Evolutionary conservation across 2,797 vertebrate species (phyloP), one percentile per base, ranked within the genome.

Genomic region (Nasua narica): DNA sequence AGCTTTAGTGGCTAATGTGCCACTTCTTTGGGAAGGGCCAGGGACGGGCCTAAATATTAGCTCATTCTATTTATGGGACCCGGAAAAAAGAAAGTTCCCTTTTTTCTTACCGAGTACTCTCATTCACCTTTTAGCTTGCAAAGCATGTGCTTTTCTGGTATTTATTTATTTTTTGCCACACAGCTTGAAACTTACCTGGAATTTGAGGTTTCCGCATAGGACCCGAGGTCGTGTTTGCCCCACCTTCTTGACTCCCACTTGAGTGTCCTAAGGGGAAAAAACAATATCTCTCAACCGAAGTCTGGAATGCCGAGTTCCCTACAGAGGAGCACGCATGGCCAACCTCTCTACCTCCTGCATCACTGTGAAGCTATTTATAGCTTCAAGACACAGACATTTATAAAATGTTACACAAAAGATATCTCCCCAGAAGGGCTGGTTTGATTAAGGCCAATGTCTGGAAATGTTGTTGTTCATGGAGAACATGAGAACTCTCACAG

Each of bases 121-220:
- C 67, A 27, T 12, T 54, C 50, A 70, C 60, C 14, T 56, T 84
- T 87, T 65, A 81, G 16, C 35, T 89, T 93, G 35, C 35, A 14
- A 48, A 82, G 29, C 40, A 40, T 16, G 25, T 32, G 12, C 35
- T 56, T 72, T 88, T 74, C 32, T 48, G 2, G 25, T 37, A 14
- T n/a, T 56, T 77, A 85, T 74, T 46, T 48, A 10, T 79, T 35
- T 16, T 60, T 76, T 18, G 29, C 14, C 54, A 65, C 52, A 48
- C 5, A 37, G 32, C 15, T 37, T 5, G 13, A 77, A 92, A 95
- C 95, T 94, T 93, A 98, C 98, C 98, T 94, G 98, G 98, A 89
- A 98, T 96, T 83, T 96, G 96, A 76, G 98, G 62, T 69, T 23
- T 97, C 74, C 97, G 95, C 0, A 5, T 18, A 43, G 95, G 97